Percentiles rank a stretch among this genome's conserved stretches.
Evolutionary conservation across 2,797 vertebrate species (phyloP).

Genomic region (Megaceryle alcyon): DNA sequence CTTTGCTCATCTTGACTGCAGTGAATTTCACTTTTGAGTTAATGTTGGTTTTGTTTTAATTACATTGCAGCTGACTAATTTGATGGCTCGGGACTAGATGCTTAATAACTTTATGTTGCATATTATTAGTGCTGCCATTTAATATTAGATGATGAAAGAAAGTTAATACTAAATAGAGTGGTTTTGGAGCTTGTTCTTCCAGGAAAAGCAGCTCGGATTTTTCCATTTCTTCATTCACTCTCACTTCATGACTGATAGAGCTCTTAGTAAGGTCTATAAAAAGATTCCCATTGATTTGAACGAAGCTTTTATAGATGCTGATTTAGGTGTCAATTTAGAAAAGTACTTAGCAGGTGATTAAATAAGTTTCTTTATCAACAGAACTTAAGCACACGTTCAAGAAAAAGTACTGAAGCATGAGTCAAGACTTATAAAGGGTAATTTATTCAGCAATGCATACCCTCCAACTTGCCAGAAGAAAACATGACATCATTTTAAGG

Average conservation of each 20-base stretch:
- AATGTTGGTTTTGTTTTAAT: slow-evolving; percentile 69
- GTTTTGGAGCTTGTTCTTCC: slow-evolving; percentile 17
- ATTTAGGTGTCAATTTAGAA: slow-evolving; percentile 43
- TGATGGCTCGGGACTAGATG: slow-evolving; percentile 55
- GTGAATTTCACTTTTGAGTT: slow-evolving; percentile 53
- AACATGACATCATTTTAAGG: not conserved
- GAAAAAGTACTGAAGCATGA: not conserved
- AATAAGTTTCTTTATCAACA: slow-evolving; percentile 37
- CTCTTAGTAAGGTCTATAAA: slow-evolving; percentile 16
- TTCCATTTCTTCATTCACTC: not conserved
- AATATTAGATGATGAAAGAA: slow-evolving; percentile 40
- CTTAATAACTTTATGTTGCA: slow-evolving; percentile 62
- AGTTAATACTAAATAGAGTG: slow-evolving; percentile 10
- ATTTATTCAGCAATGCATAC: slow-evolving; percentile 27
- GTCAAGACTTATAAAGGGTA: slow-evolving; percentile 16
- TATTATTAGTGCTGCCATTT: slow-evolving; percentile 63
- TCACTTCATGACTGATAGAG: not conserved
- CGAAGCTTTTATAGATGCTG: not conserved
- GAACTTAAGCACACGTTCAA: not conserved
- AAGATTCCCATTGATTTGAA: slow-evolving; percentile 47
- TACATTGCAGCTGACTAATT: slow-evolving; percentile 55
- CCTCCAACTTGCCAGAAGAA: not conserved
- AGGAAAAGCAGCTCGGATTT: slow-evolving; percentile 1
- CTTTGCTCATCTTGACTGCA: slow-evolving; percentile 38
- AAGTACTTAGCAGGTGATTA: slow-evolving; percentile 37